A percentile compares a stretch with the other conserved stretches of the same genome.
These are phyloP conservation scores for Trachelus iudaicus DNA, from an alignment of 2,888 invertebrate genomes.

Conservation along the genomic window DNA sequence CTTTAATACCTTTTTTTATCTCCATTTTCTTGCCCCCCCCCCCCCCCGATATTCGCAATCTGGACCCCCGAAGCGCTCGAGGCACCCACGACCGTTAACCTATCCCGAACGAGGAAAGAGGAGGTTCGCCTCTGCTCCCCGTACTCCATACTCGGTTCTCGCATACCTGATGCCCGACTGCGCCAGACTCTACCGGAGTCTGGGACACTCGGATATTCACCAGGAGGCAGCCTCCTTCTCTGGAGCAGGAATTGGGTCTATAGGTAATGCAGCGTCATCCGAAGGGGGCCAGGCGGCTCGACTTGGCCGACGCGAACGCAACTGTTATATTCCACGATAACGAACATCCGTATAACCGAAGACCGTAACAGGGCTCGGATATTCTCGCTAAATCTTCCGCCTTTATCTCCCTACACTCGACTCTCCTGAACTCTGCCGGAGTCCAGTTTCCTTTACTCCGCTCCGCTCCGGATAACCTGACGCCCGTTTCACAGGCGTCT, in stretches of 20 bases:
- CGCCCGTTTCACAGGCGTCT: not conserved
- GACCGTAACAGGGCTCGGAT: not conserved
- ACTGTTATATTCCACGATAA: not conserved
- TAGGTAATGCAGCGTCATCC: slow-evolving; percentile 30
- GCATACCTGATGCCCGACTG: not conserved
- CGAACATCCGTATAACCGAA: not conserved
- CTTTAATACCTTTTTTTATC: not conserved
- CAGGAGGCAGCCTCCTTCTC: slow-evolving; percentile 28
- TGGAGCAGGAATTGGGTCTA: slow-evolving; percentile 41
- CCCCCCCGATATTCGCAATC: slow-evolving; percentile 24
- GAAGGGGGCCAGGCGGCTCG: not conserved
- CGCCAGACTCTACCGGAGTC: not conserved
- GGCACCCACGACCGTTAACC: slow-evolving; percentile 41
- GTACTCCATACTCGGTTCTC: not conserved
- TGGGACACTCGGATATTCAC: not conserved
- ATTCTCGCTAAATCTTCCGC: not conserved
- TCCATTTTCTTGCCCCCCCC: not conserved
- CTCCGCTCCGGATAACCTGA: not conserved
- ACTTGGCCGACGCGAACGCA: not conserved
- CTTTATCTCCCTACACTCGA: no score
- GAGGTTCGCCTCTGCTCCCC: not conserved
- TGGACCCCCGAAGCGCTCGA: slow-evolving; percentile 31
- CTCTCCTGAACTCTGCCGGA: no score
- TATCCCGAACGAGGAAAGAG: slow-evolving; percentile 26
- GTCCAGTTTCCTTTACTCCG: not conserved